These are phyloP conservation scores for Acanthoscelides obtectus DNA, from an alignment of 2,888 invertebrate species.

Conservation along the genomic window DNA sequence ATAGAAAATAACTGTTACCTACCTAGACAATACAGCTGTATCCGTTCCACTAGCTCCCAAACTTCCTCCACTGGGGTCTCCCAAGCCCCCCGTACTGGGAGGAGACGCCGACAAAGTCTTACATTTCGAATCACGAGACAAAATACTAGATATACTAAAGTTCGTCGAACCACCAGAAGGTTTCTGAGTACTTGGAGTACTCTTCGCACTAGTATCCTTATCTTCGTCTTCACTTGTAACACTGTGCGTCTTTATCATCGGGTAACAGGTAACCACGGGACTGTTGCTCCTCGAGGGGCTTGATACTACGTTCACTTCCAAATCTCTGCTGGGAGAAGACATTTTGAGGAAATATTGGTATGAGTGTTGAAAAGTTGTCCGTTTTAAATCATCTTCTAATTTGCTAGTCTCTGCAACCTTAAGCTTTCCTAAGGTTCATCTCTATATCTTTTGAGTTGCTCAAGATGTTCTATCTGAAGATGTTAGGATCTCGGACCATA, in stretches of 20 bases:
- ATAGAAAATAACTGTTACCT: constrained; percentile 29
- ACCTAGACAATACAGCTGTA: constrained; percentile 81
- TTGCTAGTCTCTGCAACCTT: too few relatives aligned
- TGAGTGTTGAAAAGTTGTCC: neutral
- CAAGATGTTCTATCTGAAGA: too few relatives aligned
- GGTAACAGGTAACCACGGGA: constrained; percentile 42
- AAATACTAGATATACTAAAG: constrained; percentile 80
- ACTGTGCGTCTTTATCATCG: constrained; percentile 22
- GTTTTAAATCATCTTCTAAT: neutral
- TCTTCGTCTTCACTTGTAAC: constrained; percentile 33
- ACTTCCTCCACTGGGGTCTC: constrained; percentile 9
- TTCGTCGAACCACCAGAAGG: constrained; percentile 72
- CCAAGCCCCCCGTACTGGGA: constrained; percentile 43
- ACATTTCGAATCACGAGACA: constrained; percentile 52
- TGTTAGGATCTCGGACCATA: too few relatives aligned
- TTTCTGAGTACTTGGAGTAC: constrained; percentile 25
- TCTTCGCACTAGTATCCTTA: constrained; percentile 35
- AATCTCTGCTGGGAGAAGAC: constrained; percentile 57
- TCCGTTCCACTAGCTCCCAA: constrained; percentile 51
- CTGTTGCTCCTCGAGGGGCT: constrained; percentile 52
- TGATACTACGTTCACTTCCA: constrained; percentile 64
- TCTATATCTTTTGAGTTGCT: too few relatives aligned
- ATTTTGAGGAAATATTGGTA: constrained; percentile 40
- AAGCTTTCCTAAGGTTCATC: too few relatives aligned
- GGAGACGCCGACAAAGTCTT: constrained; percentile 31